phyloP scores from a whole-genome alignment of 2,113 vertebrate species.

The Mugil cephalus region DNA sequence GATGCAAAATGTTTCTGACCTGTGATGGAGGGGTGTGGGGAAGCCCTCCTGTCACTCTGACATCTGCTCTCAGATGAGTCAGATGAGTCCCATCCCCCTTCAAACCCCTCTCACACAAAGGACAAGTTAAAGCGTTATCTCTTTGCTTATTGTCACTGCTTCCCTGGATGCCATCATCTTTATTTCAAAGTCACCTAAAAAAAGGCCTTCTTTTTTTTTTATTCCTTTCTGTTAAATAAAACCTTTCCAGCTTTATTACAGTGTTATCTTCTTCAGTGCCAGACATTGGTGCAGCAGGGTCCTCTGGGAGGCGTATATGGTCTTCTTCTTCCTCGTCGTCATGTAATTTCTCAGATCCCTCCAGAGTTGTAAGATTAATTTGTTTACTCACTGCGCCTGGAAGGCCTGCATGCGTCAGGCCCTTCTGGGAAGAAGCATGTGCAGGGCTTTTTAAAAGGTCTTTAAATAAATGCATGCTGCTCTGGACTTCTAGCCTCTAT shows the following conservation, averaged over 20 bases:
- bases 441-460: constrained; percentile 35
- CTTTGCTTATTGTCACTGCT: too few species aligned
- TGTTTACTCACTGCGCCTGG: constrained; percentile 53
- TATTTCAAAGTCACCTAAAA: neutral
- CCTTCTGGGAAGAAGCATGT: constrained; percentile 50
- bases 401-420: constrained; percentile 33
- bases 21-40: constrained; percentile 59
- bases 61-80: constrained; percentile 56
- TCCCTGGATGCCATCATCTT: neutral
- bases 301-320: constrained; percentile 17
- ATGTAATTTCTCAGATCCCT: constrained; percentile 34
- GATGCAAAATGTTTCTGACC: constrained; percentile 44
- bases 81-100: constrained; percentile 39
- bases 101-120: constrained; percentile 33
- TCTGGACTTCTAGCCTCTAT: neutral
- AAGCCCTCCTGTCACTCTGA: constrained; percentile 67
- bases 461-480: constrained; percentile 31
- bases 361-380: constrained; percentile 44
- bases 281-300: constrained; percentile 10
- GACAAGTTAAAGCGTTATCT: constrained; percentile 24
- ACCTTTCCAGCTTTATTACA: constrained; percentile 14
- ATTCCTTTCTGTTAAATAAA: neutral
- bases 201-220: neutral
- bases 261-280: neutral
- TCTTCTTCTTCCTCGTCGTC: neutral